Base-by-base conservation (phyloP, 2,797 vertebrate genomes). In the Bradypodion pumilum region DNA sequence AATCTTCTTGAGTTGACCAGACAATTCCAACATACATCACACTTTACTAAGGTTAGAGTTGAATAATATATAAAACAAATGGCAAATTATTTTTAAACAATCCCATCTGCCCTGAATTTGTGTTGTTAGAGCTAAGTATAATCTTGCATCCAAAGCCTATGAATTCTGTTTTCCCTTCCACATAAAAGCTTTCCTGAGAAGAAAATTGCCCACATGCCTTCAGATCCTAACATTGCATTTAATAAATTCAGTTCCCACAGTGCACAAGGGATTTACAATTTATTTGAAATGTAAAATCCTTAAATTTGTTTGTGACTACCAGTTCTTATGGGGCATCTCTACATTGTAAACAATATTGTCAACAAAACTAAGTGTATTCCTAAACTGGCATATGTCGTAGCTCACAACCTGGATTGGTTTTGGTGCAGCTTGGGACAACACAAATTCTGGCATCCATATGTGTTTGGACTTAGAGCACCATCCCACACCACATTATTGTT, bases 281-380 rank as follows among this genome's bases (percentile, higher is more conserved):
- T 90, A 81, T 77, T 93, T 91, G 86, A 88, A 87, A 91, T 92
- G 89, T 85, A 85, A 92, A 90, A 84, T 85, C 87, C 87, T 91
- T 90, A 88, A 89, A 89, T 86, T 69, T 83, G 62, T 89, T 91
- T 91, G 80, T 91, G 83, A 81, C 88, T 42, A 35, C 80, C 72
- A 82, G 87, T 79, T 62, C n/a, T 76, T 35, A 1, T 29, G 68
- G 70, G 16, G 73, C 73, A 80, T 70, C 78, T 85, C 85, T 68
- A 69, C 78, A 72, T 88, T 87, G 90, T 89, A 84, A 86, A 87
- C 84, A 9, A 12, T 35, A 23, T 83, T 85, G 82, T 88, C 78
- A 86, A 81, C 59, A 83, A 73, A 78, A 32, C 63, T 9, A 12
- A 16, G 65, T n/a, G n/a, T n/a, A n/a, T n/a, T n/a, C n/a, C n/a